Evolutionary conservation across 2,888 invertebrate genomes (phyloP).

Genomic region (Coelopa pilipes): DNA sequence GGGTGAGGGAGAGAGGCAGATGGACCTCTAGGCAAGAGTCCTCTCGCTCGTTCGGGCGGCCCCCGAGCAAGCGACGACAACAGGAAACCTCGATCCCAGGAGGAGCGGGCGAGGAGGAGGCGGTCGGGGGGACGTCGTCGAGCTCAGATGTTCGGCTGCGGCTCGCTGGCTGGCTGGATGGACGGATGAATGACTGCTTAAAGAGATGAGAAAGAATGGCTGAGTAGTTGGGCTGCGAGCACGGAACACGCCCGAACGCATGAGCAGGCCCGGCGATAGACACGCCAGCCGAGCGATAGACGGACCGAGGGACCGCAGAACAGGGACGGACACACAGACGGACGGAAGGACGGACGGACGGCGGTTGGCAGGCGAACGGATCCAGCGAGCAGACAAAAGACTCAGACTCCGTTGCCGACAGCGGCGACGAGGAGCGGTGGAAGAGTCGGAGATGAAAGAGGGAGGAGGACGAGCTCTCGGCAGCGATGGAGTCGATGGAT

Average conservation of each 20-base stretch:
- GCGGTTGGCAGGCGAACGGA: too few species aligned
- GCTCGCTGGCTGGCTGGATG: conserved; percentile 16
- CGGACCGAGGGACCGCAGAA: not conserved
- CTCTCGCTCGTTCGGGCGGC: not conserved
- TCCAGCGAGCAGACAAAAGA: not conserved
- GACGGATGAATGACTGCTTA: conserved; percentile 32
- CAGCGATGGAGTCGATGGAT: conserved; percentile 18
- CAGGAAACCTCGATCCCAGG: not conserved
- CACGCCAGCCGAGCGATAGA: not conserved
- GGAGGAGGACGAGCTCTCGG: not conserved
- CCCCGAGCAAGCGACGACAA: not conserved
- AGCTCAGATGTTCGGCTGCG: conserved; percentile 11
- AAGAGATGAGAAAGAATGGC: conserved; percentile 20
- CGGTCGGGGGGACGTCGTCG: not conserved
- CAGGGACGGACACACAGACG: conserved; percentile 1
- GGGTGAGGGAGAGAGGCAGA: not conserved
- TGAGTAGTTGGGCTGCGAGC: conserved; percentile 5
- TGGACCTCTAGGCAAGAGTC: not conserved
- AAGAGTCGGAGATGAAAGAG: too few species aligned
- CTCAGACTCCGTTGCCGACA: too few species aligned
- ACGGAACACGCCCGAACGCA: not conserved
- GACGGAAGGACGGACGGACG: too few species aligned
- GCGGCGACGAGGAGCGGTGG: not conserved
- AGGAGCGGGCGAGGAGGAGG: not conserved
- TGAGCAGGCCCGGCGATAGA: conserved; percentile 12